Evolutionary conservation across 2,113 vertebrate species (phyloP), one percentile per base, ranked within the genome.

Genomic region (Cervus canadensis): DNA sequence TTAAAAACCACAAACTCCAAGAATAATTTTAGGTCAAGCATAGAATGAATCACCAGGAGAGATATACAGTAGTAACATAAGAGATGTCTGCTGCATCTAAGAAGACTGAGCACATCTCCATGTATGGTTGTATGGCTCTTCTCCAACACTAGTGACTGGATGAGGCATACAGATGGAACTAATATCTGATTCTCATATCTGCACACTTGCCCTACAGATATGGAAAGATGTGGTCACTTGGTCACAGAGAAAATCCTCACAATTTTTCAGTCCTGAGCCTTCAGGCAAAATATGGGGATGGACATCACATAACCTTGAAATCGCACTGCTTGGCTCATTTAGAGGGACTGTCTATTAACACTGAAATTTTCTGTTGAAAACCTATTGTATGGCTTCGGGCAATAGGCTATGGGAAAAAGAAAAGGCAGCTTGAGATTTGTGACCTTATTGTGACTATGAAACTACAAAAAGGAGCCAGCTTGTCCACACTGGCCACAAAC

Each of bases 401-500:
- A 95, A 83, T 82, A 98, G 91, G 40, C 64, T 87, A 67, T 30
- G 45, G 19, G 48, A 2, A 50, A 16, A 78, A 54, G 25, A 91
- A 78, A 89, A 79, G 26, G 36, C 62, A 97, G 30, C 60, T 95
- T 95, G 71, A 97, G 86, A 98, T 98, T 97, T 98, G 98, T 89
- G 84, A 95, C 56, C 91, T 95, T 97, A 97, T 92, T 97, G 96
- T 96, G 87, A 95, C 97, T 97, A 97, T 97, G 95, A 98, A 98
- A 97, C 97, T 98, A 94, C 97, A 98, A 97, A 98, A 99, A 95
- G 43, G 79, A 97, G 78, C 21, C 89, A 96, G 91, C 85, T 88
- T 97, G 95, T 48, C 87, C 96, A 97, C 4, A 40, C 98, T 97
- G 97, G 87, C 95, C 40, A 57, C 87, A 96, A 94, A 92, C 96